Conservation (phyloP, 2,113 vertebrate species). For the Macroglossus sobrinus region DNA sequence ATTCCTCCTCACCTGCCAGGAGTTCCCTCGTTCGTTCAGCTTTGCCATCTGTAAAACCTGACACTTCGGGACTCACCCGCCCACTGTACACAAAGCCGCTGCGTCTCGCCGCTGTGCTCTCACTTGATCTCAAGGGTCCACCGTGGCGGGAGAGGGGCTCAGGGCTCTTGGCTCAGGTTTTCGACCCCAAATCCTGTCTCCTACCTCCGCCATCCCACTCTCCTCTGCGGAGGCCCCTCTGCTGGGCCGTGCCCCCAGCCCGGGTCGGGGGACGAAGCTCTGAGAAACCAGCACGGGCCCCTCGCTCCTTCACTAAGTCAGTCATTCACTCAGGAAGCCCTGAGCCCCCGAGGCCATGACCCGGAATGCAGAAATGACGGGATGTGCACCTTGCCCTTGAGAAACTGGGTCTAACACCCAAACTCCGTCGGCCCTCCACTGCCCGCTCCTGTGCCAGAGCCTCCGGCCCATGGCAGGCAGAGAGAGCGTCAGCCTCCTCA, state of each 20-base stretch:
- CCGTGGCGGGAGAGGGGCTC: accelerated
- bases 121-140: neutral
- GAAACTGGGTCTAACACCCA: neutral
- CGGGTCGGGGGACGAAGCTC: neutral
- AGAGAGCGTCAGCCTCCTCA: accelerated
- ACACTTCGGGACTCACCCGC: neutral
- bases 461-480: neutral
- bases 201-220: accelerated
- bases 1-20: neutral
- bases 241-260: accelerated
- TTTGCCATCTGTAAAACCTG: neutral
- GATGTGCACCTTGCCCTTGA: neutral
- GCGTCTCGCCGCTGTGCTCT: neutral
- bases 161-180: neutral
- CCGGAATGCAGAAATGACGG: accelerated
- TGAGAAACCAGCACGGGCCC: neutral
- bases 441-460: neutral
- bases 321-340: neutral
- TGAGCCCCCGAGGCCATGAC: neutral
- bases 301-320: too few species aligned
- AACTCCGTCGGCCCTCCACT: neutral
- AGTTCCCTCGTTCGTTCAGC: neutral
- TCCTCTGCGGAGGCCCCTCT: neutral
- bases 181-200: neutral
- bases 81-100: neutral